These are phyloP conservation scores for Oryzias javanicus DNA, from an alignment of 2,113 vertebrate genomes.

Conservation along the genomic window DNA sequence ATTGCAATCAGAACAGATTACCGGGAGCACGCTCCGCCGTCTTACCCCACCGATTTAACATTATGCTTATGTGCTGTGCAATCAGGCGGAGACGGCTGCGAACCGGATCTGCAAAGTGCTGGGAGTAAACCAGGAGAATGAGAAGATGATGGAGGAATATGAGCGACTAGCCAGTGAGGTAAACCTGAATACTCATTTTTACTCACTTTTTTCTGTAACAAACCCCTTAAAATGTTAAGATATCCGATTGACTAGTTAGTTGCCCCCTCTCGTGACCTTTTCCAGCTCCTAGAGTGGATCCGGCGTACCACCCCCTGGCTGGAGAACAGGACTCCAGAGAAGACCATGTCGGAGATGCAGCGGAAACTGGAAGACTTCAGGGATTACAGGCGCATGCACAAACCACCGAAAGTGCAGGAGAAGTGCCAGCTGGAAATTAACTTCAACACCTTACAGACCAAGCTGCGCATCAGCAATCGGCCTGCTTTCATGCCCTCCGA, in stretches of 20 bases:
- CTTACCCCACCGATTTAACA: constrained; percentile 7
- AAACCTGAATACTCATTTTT: constrained; percentile 48
- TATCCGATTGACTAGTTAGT: background rate
- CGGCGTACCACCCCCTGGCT: constrained; percentile 96
- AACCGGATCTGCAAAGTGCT: constrained; percentile 98
- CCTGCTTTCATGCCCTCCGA: constrained; percentile 98
- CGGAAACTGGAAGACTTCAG: constrained; percentile 96
- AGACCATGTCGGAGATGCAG: constrained; percentile 94
- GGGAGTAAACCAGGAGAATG: constrained; percentile 98
- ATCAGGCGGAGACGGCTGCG: constrained; percentile 95
- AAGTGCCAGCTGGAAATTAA: constrained; percentile 99
- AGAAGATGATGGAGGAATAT: constrained; percentile 98
- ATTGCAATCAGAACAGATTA: constrained; percentile 7
- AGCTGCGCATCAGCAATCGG: constrained; percentile 94
- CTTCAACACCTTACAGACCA: constrained; percentile 99
- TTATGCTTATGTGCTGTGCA: constrained; percentile 1
- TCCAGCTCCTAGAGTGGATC: constrained; percentile 92
- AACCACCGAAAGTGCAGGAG: constrained; percentile 97
- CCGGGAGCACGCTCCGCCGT: constrained; percentile 1
- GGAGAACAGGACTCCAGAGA: constrained; percentile 92
- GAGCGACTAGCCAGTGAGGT: constrained; percentile 98
- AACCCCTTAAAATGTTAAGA: too few relatives aligned
- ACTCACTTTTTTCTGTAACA: too few relatives aligned
- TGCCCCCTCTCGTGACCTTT: background rate
- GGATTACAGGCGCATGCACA: constrained; percentile 95